Percentiles rank a stretch among this genome's conserved stretches.
Evolutionary conservation across 2,797 vertebrate species (phyloP).

Genomic region (Crenichthys baileyi): DNA sequence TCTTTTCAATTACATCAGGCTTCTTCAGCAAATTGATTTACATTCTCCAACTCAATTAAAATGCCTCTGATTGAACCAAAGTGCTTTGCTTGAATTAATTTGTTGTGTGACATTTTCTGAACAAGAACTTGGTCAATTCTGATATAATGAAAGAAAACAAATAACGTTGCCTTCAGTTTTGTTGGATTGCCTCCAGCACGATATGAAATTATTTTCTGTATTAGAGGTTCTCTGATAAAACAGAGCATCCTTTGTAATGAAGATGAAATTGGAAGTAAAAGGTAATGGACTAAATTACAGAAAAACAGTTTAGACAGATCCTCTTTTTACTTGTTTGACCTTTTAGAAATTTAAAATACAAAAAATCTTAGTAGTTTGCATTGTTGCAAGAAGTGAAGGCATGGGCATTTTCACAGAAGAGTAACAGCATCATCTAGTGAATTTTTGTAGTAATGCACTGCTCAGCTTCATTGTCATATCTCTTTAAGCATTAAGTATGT

Average conservation of each 20-base stretch:
- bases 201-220: conserved; percentile 67
- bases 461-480: not conserved
- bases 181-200: conserved; percentile 54
- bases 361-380: conserved; percentile 15
- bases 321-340: conserved; percentile 24
- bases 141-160: conserved; percentile 79
- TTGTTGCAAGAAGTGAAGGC: not conserved
- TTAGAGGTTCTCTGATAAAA: conserved; percentile 57
- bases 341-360: conserved; percentile 19
- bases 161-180: conserved; percentile 68
- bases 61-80: conserved; percentile 72
- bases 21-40: conserved; percentile 82
- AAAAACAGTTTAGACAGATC: conserved; percentile 36
- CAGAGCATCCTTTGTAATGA: conserved; percentile 56
- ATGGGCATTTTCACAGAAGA: conserved; percentile 31
- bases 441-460: conserved; percentile 42
- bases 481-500: not conserved
- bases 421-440: conserved; percentile 79
- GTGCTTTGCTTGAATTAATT: conserved; percentile 81
- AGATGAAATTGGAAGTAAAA: conserved; percentile 70
- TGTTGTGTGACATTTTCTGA: conserved; percentile 79
- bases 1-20: conserved; percentile 85
- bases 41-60: conserved; percentile 84
- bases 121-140: conserved; percentile 77
- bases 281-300: conserved; percentile 46